These are phyloP conservation scores for Prionailurus viverrinus DNA, from an alignment of 2,113 vertebrate species.

Conservation along the genomic window DNA sequence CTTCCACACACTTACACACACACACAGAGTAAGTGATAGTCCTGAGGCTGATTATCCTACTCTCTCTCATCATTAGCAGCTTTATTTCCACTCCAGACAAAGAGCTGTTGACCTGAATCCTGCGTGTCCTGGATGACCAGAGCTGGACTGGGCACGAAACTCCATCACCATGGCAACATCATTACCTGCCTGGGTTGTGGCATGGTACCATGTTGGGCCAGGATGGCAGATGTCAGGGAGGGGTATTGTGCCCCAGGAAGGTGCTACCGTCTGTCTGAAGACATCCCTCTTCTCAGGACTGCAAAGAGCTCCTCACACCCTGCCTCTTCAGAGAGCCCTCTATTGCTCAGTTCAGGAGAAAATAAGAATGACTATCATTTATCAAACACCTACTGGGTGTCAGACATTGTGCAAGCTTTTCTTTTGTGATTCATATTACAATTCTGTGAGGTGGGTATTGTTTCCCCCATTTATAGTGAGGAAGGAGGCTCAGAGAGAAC, in stretches of 20 bases:
- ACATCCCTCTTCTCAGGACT: neutral
- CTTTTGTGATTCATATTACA: neutral
- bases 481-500: neutral
- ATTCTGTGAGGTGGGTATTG: neutral
- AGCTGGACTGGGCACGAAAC: slow-evolving; percentile 81
- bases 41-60: neutral
- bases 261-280: neutral
- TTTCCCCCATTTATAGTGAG: neutral
- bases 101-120: slow-evolving; percentile 81
- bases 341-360: neutral
- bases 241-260: neutral
- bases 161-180: slow-evolving; percentile 83
- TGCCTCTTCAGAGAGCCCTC: neutral
- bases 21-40: neutral
- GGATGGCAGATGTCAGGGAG: slow-evolving; percentile 24
- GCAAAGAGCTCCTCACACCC: neutral
- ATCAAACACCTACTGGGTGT: neutral
- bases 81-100: slow-evolving; percentile 81
- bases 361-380: neutral
- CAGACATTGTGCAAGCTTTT: neutral
- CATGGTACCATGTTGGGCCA: slow-evolving; percentile 69
- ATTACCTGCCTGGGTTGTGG: slow-evolving; percentile 81
- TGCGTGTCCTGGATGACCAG: slow-evolving; percentile 82
- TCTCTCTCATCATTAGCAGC: slow-evolving; percentile 52
- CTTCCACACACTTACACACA: neutral